Base-by-base conservation (phyloP, 2,113 vertebrate genomes). In the Amia ocellicauda region DNA sequence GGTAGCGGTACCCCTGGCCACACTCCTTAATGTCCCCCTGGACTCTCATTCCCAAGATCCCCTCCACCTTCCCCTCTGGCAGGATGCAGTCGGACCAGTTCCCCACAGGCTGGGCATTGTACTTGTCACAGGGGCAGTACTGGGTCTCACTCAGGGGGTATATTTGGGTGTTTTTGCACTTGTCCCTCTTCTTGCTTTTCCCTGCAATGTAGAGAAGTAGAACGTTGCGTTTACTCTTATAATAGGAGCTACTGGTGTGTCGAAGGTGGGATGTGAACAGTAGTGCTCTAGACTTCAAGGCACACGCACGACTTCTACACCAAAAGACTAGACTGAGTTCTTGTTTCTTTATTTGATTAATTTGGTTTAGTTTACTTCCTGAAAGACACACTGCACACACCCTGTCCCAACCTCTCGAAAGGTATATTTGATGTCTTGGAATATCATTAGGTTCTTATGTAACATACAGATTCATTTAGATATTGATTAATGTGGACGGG, bases 71-170 rank as follows among this genome's bases (percentile, higher is more conserved):
- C 1, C 85, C 93, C 63, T 96, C 94, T 0, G 95, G 93, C 54
- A 99, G 84, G 77, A 99, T 93, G 74, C 97, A 99, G 81, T 99
- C 97, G 0, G 97, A 99, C 95, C 95, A 99, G 69, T 96, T 94
- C 9, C 97, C 96, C 81, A 99, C 92, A 0, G 97, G 92, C 78
- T 96, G 96, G 11, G 95, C 94, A 0, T 89, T 98, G 75, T 98
- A 97, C 70, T 98, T 98, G 82, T 97, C 91, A 71, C 97, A 99
- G 0, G 95, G 97, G 68, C 97, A 99, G 76, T 95, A 97, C 75
- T 98, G 96, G 19, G 94, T 99, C 85, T 99, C 97, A 1, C 89
- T 95, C 77, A 98, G 75, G 1, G 97, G 94, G 77, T 96, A 96
- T 63, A 91, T 69, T 42, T 99, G 95, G 9, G 90, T 90, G 81